Percentiles rank a stretch among this genome's conserved stretches.
Evolutionary conservation across 2,113 vertebrate genomes (phyloP).

Genomic region (Paramormyrops kingsleyae): DNA sequence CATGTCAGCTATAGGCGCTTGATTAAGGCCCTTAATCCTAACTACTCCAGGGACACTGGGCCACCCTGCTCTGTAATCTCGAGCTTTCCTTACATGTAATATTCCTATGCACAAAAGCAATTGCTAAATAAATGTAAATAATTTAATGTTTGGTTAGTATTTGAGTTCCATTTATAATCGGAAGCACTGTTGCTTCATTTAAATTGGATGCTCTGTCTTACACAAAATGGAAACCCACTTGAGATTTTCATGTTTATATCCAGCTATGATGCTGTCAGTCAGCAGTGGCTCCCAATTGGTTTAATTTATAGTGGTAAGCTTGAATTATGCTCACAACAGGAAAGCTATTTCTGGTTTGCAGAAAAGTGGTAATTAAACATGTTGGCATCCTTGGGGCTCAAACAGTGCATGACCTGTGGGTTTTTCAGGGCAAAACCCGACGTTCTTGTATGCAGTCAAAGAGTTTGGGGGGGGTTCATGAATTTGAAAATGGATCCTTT

Average conservation of each 20-base stretch:
- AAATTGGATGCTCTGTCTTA: neutral
- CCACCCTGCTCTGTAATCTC: neutral
- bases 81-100: neutral
- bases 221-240: neutral
- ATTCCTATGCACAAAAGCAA: neutral
- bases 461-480: neutral
- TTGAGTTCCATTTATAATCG: neutral
- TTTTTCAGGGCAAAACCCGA: neutral
- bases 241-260: neutral
- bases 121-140: neutral
- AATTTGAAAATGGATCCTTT: neutral
- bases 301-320: neutral
- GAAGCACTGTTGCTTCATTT: neutral
- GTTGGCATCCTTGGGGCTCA: neutral
- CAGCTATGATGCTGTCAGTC: neutral
- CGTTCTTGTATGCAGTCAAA: neutral
- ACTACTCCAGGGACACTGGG: neutral
- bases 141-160: neutral
- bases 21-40: neutral
- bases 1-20: neutral
- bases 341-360: neutral
- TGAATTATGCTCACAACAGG: neutral
- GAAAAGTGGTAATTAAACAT: neutral
- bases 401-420: neutral
- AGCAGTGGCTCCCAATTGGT: neutral